phyloP scores from a whole-genome alignment of 2,113 vertebrate species.

The Oreochromis spilurus region DNA sequence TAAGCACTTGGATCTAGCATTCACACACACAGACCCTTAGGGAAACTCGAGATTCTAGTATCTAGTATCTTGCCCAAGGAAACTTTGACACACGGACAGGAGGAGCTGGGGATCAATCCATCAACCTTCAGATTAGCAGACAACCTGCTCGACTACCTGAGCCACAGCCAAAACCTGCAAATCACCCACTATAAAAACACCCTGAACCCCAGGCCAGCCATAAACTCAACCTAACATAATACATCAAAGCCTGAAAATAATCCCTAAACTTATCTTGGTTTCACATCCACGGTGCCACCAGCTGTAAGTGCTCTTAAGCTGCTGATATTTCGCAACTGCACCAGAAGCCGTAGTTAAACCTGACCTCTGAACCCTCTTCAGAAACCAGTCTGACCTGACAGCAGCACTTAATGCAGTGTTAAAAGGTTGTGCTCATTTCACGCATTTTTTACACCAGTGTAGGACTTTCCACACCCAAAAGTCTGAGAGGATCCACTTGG shows the following conservation, averaged over 20 bases:
- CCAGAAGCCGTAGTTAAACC: not conserved
- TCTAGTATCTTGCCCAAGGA: not conserved
- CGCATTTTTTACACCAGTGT: not conserved
- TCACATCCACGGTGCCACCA: not conserved
- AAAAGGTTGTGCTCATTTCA: not conserved
- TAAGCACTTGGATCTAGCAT: not conserved
- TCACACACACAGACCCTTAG: not conserved
- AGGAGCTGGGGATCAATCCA: not conserved
- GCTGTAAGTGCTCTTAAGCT: not conserved
- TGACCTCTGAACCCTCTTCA: not conserved
- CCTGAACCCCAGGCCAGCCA: not conserved
- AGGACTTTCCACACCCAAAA: not conserved
- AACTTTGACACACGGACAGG: not conserved
- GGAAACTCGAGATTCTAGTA: not conserved
- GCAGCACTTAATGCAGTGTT: not conserved
- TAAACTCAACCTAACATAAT: not conserved
- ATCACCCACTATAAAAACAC: not conserved
- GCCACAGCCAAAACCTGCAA: not conserved
- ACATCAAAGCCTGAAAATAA: not conserved
- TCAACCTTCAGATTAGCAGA: not conserved
- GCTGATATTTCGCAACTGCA: not conserved
- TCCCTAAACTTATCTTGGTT: not conserved
- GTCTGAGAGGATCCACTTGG: not conserved
- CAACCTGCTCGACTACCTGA: not conserved
- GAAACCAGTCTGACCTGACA: not conserved